Percentiles rank a stretch among this genome's conserved stretches.
phyloP scores from a whole-genome alignment of 1,140 invertebrate species.

The Drosophila subpulchrella region DNA sequence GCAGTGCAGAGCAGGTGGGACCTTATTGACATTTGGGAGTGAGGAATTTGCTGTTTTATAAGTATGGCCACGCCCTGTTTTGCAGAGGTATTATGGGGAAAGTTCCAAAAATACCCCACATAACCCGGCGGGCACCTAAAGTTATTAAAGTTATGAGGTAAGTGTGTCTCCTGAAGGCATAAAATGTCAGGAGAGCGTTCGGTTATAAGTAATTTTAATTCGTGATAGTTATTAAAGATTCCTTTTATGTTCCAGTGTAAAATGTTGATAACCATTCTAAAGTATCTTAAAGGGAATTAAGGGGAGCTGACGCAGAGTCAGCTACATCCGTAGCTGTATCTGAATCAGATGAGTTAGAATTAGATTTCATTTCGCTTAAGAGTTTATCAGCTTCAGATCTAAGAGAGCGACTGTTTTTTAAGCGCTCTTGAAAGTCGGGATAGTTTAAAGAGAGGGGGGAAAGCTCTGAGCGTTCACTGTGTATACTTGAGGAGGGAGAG shows the following conservation, averaged over 20 bases:
- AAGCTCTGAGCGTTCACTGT: too few species aligned
- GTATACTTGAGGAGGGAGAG: too few species aligned
- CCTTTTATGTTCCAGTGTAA: too few species aligned
- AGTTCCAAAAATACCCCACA: neutral
- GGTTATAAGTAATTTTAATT: neutral
- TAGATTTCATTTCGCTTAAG: too few species aligned
- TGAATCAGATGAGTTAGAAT: too few species aligned
- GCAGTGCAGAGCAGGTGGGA: neutral
- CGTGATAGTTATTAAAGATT: constrained; percentile 2
- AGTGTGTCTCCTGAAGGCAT: constrained; percentile 10
- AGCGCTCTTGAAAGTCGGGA: too few species aligned
- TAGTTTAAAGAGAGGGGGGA: too few species aligned
- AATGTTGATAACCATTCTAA: too few species aligned
- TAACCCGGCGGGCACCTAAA: neutral
- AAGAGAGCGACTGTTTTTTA: too few species aligned
- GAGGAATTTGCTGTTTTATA: neutral
- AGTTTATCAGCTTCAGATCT: too few species aligned
- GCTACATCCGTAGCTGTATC: too few species aligned
- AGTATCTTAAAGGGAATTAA: neutral
- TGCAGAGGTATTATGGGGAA: neutral
- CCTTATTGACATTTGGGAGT: neutral
- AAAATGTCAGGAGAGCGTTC: neutral
- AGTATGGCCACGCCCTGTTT: neutral
- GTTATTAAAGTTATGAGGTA: neutral
- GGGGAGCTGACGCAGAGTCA: too few species aligned